These are phyloP conservation scores for Callopanchax toddi DNA, from an alignment of 2,113 vertebrate genomes.

Conservation along the genomic window DNA sequence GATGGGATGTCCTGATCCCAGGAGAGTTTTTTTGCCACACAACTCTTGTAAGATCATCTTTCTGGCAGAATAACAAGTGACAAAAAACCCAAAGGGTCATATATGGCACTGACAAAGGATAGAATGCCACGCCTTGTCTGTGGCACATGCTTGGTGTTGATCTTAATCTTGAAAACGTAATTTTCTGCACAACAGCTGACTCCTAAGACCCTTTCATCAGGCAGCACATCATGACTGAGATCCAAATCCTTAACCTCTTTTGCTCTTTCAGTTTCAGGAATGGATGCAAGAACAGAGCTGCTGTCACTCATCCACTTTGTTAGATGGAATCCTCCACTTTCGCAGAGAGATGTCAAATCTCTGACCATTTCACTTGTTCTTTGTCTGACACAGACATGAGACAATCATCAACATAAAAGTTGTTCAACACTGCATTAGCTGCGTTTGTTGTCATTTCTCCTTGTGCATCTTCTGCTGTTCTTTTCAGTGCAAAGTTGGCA, in stretches of 20 bases:
- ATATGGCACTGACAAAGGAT: neutral
- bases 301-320: neutral
- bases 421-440: neutral
- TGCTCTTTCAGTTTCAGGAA: neutral
- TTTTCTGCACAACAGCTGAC: neutral
- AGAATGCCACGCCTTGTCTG: neutral
- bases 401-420: neutral
- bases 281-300: neutral
- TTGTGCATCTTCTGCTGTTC: neutral
- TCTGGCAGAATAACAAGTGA: neutral
- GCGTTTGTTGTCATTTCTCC: neutral
- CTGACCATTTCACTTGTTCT: neutral
- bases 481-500: neutral
- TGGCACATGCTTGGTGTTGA: neutral
- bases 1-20: no score
- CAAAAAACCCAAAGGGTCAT: neutral
- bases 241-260: slow-evolving; percentile 8
- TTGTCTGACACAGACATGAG: neutral
- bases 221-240: neutral
- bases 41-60: accelerated
- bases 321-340: slow-evolving; percentile 1
- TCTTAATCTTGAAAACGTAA: neutral
- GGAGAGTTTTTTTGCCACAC: neutral
- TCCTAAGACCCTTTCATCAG: neutral
- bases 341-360: neutral